Conservation (phyloP, 2,797 vertebrate species). For the Siniperca undulata region DNA sequence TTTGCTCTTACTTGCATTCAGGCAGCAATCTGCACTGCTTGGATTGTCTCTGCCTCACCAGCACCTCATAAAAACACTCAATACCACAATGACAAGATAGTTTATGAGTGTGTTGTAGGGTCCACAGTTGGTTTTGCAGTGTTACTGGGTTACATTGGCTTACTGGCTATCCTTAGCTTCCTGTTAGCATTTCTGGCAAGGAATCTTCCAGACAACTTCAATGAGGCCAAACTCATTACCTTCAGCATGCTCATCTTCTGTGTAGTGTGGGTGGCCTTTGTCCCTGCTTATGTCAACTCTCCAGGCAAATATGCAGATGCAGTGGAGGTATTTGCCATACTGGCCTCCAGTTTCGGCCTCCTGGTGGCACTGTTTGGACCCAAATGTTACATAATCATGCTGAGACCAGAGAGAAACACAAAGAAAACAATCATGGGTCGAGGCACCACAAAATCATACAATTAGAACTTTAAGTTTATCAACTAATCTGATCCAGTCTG, state of each 20-base stretch:
- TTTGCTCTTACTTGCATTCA: conserved; percentile 65
- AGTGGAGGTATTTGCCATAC: conserved; percentile 82
- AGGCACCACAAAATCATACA: not conserved
- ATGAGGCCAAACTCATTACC: conserved; percentile 79
- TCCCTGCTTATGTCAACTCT: conserved; percentile 82
- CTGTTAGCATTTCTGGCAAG: conserved; percentile 76
- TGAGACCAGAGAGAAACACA: conserved; percentile 78
- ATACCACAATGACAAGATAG: conserved; percentile 76
- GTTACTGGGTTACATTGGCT: conserved; percentile 75
- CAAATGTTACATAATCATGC: conserved; percentile 75
- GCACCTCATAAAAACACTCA: conserved; percentile 73
- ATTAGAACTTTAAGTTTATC: not conserved
- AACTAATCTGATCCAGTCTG: not conserved
- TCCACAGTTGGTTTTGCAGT: conserved; percentile 72
- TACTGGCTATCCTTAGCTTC: conserved; percentile 72
- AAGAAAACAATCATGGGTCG: conserved; percentile 75
- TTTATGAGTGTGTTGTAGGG: conserved; percentile 77
- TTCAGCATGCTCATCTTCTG: conserved; percentile 83
- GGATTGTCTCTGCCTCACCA: conserved; percentile 73
- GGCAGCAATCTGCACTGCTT: conserved; percentile 58
- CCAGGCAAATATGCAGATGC: conserved; percentile 81
- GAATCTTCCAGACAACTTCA: conserved; percentile 79
- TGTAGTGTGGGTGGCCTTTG: conserved; percentile 77
- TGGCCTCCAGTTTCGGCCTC: conserved; percentile 80
- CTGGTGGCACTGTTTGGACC: conserved; percentile 78